phyloP scores from a whole-genome alignment of 2,888 invertebrate species.

The Xylota sylvarum region DNA sequence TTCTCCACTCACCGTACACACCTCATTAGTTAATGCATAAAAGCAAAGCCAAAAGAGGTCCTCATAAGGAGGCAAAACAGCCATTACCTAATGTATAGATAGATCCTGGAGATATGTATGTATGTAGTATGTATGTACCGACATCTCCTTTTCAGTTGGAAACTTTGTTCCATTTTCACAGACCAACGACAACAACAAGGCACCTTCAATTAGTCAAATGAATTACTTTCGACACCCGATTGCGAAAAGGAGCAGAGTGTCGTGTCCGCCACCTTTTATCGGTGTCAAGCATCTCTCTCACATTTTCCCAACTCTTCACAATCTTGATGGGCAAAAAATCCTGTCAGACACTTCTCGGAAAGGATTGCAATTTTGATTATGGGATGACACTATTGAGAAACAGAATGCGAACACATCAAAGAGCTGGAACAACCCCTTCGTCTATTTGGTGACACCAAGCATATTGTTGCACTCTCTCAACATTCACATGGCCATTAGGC shows the following conservation, averaged over 20 bases:
- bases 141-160: conserved; percentile 19
- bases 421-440: conserved; percentile 35
- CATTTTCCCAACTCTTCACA: background rate
- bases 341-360: conserved; percentile 11
- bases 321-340: conserved; percentile 33
- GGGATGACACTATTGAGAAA: conserved; percentile 17
- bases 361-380: conserved; percentile 57
- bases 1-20: background rate
- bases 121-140: too few species aligned
- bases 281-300: conserved; percentile 48
- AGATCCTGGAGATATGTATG: background rate
- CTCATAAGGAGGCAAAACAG: conserved; percentile 11
- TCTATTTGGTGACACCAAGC: conserved; percentile 52
- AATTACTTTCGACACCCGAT: conserved; percentile 58
- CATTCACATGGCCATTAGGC: conserved; percentile 58
- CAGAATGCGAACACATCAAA: conserved; percentile 33
- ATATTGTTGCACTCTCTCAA: conserved; percentile 63
- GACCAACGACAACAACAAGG: conserved; percentile 12
- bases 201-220: conserved; percentile 74
- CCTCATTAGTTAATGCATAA: conserved; percentile 68
- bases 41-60: conserved; percentile 15
- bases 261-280: conserved; percentile 53
- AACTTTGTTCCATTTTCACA: conserved; percentile 18
- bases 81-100: conserved; percentile 56
- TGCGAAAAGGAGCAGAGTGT: conserved; percentile 4